A percentile compares a stretch with the other conserved stretches of the same genome.
Evolutionary conservation across 2,113 vertebrate species (phyloP).

Genomic region (Lasiurus borealis): DNA sequence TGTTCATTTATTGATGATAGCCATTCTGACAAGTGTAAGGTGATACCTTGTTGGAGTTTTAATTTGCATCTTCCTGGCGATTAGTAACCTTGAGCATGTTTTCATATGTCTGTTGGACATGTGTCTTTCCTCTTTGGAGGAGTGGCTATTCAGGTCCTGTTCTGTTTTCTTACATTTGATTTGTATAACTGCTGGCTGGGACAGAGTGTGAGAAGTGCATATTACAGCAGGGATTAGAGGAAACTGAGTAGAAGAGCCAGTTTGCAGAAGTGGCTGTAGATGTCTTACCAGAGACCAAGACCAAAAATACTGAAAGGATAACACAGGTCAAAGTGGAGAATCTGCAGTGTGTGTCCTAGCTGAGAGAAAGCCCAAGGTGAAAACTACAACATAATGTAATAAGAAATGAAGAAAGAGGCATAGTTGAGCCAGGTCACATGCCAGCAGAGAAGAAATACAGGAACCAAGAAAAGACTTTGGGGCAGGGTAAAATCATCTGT

Average conservation of each 20-base stretch:
- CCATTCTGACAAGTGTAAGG: neutral
- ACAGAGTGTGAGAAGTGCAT: neutral
- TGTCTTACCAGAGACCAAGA: neutral
- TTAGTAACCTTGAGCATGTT: neutral
- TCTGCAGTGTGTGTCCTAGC: neutral
- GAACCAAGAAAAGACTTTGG: neutral
- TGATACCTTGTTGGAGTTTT: neutral
- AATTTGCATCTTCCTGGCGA: neutral
- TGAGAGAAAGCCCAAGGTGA: neutral
- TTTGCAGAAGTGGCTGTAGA: neutral
- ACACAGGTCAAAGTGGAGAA: neutral
- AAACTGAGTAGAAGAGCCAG: neutral
- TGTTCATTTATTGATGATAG: neutral
- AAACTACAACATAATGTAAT: neutral
- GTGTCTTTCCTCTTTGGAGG: neutral
- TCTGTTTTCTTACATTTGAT: neutral
- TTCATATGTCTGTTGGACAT: neutral
- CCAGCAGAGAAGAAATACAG: neutral
- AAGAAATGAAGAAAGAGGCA: neutral
- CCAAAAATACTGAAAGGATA: neutral
- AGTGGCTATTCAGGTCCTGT: neutral
- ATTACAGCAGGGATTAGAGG: neutral
- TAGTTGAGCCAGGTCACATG: neutral
- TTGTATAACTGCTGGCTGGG: neutral
- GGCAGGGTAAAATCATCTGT: neutral